These are phyloP conservation scores for Australoheros scitulus DNA, from an alignment of 2,113 vertebrate genomes.

Conservation along the genomic window DNA sequence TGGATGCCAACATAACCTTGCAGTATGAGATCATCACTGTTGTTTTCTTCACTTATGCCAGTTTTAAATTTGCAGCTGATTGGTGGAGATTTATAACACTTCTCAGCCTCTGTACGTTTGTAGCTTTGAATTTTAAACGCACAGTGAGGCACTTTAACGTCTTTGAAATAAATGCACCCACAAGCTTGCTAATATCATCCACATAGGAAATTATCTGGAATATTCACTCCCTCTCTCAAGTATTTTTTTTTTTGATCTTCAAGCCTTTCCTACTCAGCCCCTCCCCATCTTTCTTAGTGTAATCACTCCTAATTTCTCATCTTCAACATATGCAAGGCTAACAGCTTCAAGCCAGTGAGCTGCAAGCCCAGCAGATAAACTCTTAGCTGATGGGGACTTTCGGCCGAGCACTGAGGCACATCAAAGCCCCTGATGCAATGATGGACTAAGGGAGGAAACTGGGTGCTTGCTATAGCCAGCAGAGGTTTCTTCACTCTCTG, in stretches of 20 bases:
- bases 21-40: background rate
- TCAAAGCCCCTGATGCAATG: slow-evolving; percentile 70
- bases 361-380: slow-evolving; percentile 10
- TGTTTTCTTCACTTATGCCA: background rate
- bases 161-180: background rate
- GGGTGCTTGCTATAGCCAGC: slow-evolving; percentile 57
- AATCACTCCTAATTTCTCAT: slow-evolving; percentile 28
- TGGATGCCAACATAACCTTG: background rate
- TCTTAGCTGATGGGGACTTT: slow-evolving; percentile 34
- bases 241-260: background rate
- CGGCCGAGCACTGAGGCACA: slow-evolving; percentile 26
- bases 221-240: background rate
- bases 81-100: background rate
- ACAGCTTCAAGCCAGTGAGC: slow-evolving; percentile 3
- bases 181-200: background rate
- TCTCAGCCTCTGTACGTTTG: background rate
- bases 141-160: background rate
- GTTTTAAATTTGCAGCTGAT: background rate
- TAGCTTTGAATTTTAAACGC: background rate
- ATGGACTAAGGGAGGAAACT: slow-evolving; percentile 51
- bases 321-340: background rate
- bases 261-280: background rate
- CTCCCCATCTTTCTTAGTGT: background rate
- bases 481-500: background rate
- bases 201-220: slow-evolving; percentile 2